A percentile compares a stretch with the other conserved stretches of the same genome.
phyloP scores from a whole-genome alignment of 2,888 invertebrate species.

The Helleia helle region DNA sequence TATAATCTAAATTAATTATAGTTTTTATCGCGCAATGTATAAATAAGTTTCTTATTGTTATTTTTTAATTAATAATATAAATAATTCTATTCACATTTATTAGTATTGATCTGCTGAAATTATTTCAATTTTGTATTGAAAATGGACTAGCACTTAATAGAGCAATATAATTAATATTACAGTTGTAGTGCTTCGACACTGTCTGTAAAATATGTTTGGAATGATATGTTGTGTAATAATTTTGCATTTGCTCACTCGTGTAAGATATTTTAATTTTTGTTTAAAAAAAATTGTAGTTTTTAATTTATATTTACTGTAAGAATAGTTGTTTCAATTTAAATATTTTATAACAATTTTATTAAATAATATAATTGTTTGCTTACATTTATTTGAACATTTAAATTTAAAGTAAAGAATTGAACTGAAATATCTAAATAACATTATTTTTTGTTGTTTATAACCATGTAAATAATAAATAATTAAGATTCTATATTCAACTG shows the following conservation, averaged over 20 bases:
- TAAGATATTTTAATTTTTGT: slow-evolving; percentile 6
- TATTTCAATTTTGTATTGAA: not conserved
- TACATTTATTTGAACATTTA: not conserved
- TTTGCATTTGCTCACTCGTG: slow-evolving; percentile 6
- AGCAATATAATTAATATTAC: not conserved
- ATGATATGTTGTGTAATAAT: not conserved
- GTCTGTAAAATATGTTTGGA: not conserved
- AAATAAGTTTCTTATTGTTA: slow-evolving; percentile 14
- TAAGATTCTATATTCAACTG: slow-evolving; percentile 45
- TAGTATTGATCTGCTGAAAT: not conserved
- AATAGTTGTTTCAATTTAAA: slow-evolving; percentile 9
- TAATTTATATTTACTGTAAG: slow-evolving; percentile 2
- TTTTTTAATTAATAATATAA: not conserved
- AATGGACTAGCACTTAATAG: not conserved
- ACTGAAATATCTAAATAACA: slow-evolving; percentile 25
- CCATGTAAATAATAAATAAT: slow-evolving; percentile 54
- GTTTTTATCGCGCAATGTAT: slow-evolving; percentile 31
- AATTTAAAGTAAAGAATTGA: not conserved
- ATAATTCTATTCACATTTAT: not conserved
- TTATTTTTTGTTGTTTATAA: slow-evolving; percentile 35
- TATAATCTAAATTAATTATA: slow-evolving; percentile 20
- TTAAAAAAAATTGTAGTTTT: slow-evolving; percentile 3
- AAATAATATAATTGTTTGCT: not conserved
- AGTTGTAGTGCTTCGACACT: too few species aligned
- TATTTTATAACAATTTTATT: slow-evolving; percentile 1